phyloP scores from a whole-genome alignment of 2,888 invertebrate genomes.

The Stenurella melanura region DNA sequence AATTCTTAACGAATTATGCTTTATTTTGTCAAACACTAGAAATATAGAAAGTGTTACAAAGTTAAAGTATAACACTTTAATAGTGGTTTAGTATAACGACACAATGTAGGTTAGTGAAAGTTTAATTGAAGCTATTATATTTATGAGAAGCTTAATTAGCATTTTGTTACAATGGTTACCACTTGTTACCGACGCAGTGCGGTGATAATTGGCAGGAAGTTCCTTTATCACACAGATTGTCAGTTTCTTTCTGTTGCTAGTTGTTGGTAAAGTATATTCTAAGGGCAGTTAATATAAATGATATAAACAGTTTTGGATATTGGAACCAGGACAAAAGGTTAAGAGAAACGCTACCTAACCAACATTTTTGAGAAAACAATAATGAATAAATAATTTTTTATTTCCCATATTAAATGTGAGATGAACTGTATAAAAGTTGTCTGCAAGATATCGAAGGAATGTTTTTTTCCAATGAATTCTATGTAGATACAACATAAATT shows the following conservation, averaged over 20 bases:
- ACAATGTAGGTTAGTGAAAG: not conserved
- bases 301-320: too few species aligned
- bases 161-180: not conserved
- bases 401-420: too few species aligned
- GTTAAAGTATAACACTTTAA: not conserved
- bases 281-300: too few species aligned
- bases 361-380: too few species aligned
- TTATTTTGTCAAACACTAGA: not conserved
- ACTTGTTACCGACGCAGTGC: not conserved
- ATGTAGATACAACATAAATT: too few species aligned
- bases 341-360: too few species aligned
- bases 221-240: not conserved
- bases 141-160: not conserved
- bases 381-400: too few species aligned
- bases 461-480: too few species aligned
- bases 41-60: not conserved
- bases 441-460: too few species aligned
- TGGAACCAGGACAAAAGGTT: too few species aligned
- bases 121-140: not conserved
- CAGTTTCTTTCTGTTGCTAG: not conserved
- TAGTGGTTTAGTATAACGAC: not conserved
- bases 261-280: not conserved
- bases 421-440: too few species aligned
- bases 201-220: not conserved
- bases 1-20: too few species aligned